Evolutionary conservation across 2,113 vertebrate species (phyloP), one percentile per base, ranked within the genome.

Genomic region (Rhodinocichla rosea): DNA sequence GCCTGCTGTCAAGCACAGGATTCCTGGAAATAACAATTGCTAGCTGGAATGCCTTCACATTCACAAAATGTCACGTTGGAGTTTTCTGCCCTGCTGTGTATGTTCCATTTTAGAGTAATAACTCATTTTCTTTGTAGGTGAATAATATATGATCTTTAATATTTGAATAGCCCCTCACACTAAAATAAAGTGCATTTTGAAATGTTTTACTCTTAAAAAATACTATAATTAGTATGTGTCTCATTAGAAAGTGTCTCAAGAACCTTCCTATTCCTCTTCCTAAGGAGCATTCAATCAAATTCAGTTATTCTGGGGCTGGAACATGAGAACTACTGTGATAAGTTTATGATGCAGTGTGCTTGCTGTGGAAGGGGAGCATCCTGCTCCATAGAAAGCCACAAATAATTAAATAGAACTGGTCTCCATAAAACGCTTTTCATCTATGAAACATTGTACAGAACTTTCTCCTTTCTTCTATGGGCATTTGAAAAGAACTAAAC

Each of bases 81-180:
- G 28, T 15, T 90, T 52, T 83, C 45, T 90, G 44, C 47, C 45
- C 75, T 83, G 53, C 63, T 89, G 18, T 84, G 67, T 59, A 47
- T 47, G 24, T 52, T 86, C 63, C 33, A 63, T 95, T 95, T 85
- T 42, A 86, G 39, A 80, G 33, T 52, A 67, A 90, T 76, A 94
- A 88, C 32, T 86, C 13, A 78, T 94, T 83, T 92, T 79, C 60
- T 90, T 83, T 55, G 8, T 42, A 65, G 81, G 24, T 83, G 70
- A 95, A 95, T 89, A 94, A 83, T 69, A 45, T 20, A 69, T 84
- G 37, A 45, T 35, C 20, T 82, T 94, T 71, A 91, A 89, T 91
- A 93, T 80, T 67, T 77, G 21, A 94, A 80, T n/a, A 94, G 32
- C 35, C 39, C 33, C 39, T 83, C 55, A 47, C 71, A 45, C 23